phyloP scores from a whole-genome alignment of 2,797 vertebrate species.

The Meda fulgida region DNA sequence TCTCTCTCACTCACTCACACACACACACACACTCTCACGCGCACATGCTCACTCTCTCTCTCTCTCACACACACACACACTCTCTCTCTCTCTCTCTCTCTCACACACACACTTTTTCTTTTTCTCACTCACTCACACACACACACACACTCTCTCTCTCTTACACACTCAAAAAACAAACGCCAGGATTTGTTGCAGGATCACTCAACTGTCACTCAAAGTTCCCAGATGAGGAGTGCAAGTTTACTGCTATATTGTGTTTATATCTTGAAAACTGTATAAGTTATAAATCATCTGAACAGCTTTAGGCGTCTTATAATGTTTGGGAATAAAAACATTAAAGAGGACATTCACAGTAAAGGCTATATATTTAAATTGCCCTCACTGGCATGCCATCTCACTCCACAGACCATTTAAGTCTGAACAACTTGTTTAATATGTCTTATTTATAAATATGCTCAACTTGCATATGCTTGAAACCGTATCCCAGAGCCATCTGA shows the following conservation, averaged over 20 bases:
- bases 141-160: too few species aligned
- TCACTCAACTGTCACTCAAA: not conserved
- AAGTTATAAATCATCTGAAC: not conserved
- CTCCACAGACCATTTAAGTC: not conserved
- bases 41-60: too few species aligned
- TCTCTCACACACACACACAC: too few species aligned
- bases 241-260: not conserved
- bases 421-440: not conserved
- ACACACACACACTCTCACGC: too few species aligned
- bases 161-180: too few species aligned
- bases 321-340: not conserved
- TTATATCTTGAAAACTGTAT: not conserved
- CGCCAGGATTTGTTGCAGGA: not conserved
- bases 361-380: not conserved
- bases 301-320: not conserved
- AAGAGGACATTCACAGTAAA: not conserved
- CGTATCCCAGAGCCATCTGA: constrained; percentile 51
- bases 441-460: constrained; percentile 49
- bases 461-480: constrained; percentile 46
- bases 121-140: too few species aligned
- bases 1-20: too few species aligned
- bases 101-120: too few species aligned
- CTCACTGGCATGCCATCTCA: not conserved
- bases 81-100: too few species aligned
- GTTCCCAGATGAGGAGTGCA: too few species aligned